Evolutionary conservation across 2,113 vertebrate genomes (phyloP).

Genomic region (Oncorhynchus keta): DNA sequence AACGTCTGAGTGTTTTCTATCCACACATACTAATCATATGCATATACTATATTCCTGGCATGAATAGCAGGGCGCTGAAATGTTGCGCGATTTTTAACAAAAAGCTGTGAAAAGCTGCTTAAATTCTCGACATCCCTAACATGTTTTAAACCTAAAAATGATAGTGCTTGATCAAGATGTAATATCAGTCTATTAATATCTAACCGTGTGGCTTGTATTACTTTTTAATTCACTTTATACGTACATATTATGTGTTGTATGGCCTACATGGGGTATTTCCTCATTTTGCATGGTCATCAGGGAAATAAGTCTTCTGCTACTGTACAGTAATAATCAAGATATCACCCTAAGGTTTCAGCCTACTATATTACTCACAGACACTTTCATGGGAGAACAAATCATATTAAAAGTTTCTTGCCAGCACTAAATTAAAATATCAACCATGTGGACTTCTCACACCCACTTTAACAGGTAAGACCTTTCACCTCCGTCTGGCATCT

Average conservation of each 20-base stretch:
- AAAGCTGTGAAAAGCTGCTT: no score
- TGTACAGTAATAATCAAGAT: conserved; percentile 28
- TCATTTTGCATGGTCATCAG: conserved; percentile 24
- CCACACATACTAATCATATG: no score
- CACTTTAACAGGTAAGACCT: neutral
- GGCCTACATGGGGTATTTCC: conserved; percentile 7
- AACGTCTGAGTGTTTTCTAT: no score
- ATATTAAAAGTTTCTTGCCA: conserved; percentile 48
- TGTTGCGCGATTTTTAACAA: no score
- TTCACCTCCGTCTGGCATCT: neutral
- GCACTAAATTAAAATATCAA: conserved; percentile 1
- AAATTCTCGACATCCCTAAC: no score
- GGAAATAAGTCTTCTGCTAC: conserved; percentile 44
- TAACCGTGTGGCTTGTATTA: no score
- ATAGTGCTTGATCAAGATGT: no score
- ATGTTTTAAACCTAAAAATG: no score
- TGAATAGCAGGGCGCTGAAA: no score
- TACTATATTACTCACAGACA: conserved; percentile 43
- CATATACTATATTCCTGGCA: no score
- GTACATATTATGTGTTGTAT: neutral
- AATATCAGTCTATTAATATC: no score
- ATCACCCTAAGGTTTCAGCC: conserved; percentile 31
- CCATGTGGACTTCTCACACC: neutral
- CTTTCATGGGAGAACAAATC: conserved; percentile 47
- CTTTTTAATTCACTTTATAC: no score